Evolutionary conservation across 2,113 vertebrate species (phyloP).

Genomic region (Aegotheles bennettii): DNA sequence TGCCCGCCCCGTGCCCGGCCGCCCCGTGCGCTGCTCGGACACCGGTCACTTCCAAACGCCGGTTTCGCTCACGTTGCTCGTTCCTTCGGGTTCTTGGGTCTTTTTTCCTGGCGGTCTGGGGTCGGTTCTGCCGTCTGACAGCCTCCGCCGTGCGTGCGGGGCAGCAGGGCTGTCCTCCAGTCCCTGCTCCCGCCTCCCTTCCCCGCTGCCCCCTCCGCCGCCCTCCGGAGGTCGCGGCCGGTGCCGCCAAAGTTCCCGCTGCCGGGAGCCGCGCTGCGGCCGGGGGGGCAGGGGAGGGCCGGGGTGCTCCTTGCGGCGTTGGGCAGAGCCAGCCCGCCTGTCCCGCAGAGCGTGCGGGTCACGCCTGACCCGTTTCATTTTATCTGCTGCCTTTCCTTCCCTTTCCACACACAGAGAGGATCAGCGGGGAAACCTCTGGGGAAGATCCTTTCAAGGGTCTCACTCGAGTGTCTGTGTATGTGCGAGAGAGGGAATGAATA

Average conservation of each 20-base stretch:
- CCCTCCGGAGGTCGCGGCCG: background rate
- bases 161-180: background rate
- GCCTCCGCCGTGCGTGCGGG: background rate
- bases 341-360: background rate
- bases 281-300: background rate
- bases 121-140: background rate
- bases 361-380: background rate
- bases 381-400: background rate
- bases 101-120: background rate
- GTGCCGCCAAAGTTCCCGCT: background rate
- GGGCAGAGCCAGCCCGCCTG: background rate
- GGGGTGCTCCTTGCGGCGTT: background rate
- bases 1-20: background rate
- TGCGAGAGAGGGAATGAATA: slow-evolving; percentile 30
- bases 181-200: background rate
- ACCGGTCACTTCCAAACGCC: background rate
- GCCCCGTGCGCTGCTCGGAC: background rate
- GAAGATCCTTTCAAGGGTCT: background rate
- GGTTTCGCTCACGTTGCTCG: background rate
- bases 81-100: too few relatives aligned
- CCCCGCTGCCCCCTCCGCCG: background rate
- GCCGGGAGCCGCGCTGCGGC: background rate
- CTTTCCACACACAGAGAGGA: background rate
- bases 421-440: background rate
- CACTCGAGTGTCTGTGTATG: background rate